Base-by-base conservation (phyloP, 2,113 vertebrate species). In the Dromaius novaehollandiae region DNA sequence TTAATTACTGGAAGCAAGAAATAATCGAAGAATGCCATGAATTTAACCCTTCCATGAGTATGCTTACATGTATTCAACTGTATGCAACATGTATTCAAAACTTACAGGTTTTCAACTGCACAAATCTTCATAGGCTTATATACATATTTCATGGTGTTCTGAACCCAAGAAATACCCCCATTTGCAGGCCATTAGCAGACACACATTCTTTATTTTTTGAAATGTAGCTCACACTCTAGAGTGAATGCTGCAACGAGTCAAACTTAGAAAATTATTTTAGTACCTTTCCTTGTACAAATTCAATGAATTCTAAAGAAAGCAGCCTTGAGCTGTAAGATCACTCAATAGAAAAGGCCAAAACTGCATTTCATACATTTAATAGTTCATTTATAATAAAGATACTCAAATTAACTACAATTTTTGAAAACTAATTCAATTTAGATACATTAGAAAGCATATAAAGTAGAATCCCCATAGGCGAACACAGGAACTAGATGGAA, bases 1-100 rank as follows among this genome's bases (percentile, higher is more conserved):
- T 95, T 83, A 93, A 82, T 92, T 89, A 94, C 89, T 87, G 96
- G 96, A 92, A 96, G 94, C 91, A 92, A 90, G 97, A 97, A 96
- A 96, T 58, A 86, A 93, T 42, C 12, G 53, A 92, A 88, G 93
- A 96, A 97, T 88, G 97, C 71, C 90, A 86, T 94, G 90, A 95
- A 83, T 97, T 95, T 77, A 96, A 98, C 96, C 97, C 97, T 97
- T 96, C 97, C 74, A 64, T 93, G 82, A 95, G 91, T 48, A 93
- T 1, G 17, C 92, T 90, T 68, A 96, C 73, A 79, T 28, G 94
- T 82, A 85, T 38, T 38, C 38, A 38, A 38, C 38, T 38, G 38
- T 38, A 38, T 38, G 38, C 38, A 38, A 38, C 38, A 38, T 38
- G 38, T 38, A 38, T 38, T 38, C 38, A 38, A 38, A 38, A 38